Evolutionary conservation across 1,140 invertebrate species (phyloP).

Genomic region (Phymastichus coffea): DNA sequence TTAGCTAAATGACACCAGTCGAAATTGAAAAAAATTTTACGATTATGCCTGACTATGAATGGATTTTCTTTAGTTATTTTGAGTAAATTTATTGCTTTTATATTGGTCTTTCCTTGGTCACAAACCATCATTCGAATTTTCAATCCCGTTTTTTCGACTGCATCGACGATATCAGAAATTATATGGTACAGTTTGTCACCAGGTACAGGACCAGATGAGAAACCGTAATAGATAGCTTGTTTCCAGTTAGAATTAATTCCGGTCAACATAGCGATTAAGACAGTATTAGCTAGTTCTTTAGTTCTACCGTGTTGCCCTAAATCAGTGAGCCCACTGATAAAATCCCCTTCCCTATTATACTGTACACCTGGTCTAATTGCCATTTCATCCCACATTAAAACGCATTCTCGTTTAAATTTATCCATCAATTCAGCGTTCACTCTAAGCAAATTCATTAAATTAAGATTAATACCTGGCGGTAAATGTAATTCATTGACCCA

Average conservation of each 20-base stretch:
- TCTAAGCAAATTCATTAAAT: background rate
- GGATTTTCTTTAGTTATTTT: background rate
- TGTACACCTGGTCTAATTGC: background rate
- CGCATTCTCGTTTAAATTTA: background rate
- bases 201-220: background rate
- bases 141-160: background rate
- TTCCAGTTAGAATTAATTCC: background rate
- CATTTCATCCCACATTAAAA: background rate
- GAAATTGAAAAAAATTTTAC: slow-evolving; percentile 10
- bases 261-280: background rate
- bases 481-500: background rate
- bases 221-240: background rate
- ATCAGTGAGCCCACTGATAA: background rate
- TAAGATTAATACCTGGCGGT: background rate
- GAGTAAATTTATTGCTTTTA: background rate
- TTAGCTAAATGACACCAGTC: slow-evolving; percentile 20
- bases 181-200: background rate
- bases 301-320: background rate
- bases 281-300: background rate
- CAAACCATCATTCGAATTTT: background rate
- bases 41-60: background rate
- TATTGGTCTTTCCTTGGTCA: background rate
- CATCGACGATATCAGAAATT: background rate
- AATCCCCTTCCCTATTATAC: background rate
- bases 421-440: background rate